These are phyloP conservation scores for Entomobrya multifasciata DNA, from an alignment of 2,888 invertebrate genomes.

Conservation along the genomic window DNA sequence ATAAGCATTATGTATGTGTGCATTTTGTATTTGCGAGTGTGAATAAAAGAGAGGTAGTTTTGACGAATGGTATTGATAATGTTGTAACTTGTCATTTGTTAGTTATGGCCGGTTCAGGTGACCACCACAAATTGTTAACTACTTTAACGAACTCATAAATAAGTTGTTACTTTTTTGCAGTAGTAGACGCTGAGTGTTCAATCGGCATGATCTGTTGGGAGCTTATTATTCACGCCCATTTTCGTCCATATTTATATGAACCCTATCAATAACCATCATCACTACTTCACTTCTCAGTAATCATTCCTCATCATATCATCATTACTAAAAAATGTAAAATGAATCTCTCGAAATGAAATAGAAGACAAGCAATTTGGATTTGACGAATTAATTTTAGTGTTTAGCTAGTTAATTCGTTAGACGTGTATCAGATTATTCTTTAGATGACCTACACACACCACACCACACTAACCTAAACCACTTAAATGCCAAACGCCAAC, in stretches of 20 bases:
- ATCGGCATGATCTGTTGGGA: not conserved
- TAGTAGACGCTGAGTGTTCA: not conserved
- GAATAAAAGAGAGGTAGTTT: slow-evolving; percentile 19
- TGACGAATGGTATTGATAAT: slow-evolving; percentile 21
- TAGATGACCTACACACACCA: not conserved
- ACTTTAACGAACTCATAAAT: slow-evolving; percentile 29
- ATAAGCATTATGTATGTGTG: no score
- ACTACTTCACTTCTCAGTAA: slow-evolving; percentile 59
- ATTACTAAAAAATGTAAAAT: not conserved
- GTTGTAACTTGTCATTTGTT: slow-evolving; percentile 38
- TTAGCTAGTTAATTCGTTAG: not conserved
- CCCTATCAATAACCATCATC: slow-evolving; percentile 55
- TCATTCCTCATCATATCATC: slow-evolving; percentile 40
- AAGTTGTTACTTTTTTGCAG: slow-evolving; percentile 31
- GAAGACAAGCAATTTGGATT: not conserved
- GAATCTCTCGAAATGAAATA: not conserved
- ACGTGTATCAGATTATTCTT: not conserved
- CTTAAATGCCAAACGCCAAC: not conserved
- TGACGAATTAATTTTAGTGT: slow-evolving; percentile 12
- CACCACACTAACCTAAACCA: not conserved
- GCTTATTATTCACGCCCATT: slow-evolving; percentile 40
- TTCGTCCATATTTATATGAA: slow-evolving; percentile 32
- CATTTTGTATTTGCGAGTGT: no score
- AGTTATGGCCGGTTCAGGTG: slow-evolving; percentile 37
- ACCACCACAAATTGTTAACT: slow-evolving; percentile 24